phyloP scores from a whole-genome alignment of 2,888 invertebrate genomes.

The Ypsolopha scabrella region DNA sequence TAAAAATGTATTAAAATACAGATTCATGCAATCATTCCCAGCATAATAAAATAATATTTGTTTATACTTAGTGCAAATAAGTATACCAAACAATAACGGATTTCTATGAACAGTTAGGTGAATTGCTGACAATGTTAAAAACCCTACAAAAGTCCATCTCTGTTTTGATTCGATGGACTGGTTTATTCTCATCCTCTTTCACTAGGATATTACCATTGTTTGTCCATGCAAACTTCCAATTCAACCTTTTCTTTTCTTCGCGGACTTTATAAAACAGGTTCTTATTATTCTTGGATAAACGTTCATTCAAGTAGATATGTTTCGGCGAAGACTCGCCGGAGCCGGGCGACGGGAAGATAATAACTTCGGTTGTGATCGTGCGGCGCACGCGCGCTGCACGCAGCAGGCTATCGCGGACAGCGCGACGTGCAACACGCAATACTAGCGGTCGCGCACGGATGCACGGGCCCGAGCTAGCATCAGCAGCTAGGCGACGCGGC shows the following conservation, averaged over 20 bases:
- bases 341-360: neutral
- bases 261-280: neutral
- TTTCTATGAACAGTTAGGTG: too few relatives aligned
- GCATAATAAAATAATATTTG: too few relatives aligned
- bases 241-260: neutral
- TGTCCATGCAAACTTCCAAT: neutral
- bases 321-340: neutral
- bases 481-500: neutral
- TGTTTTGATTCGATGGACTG: neutral
- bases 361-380: neutral
- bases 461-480: neutral
- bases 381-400: too few relatives aligned
- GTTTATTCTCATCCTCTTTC: neutral
- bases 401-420: neutral
- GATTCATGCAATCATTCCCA: too few relatives aligned
- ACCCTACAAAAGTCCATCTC: neutral
- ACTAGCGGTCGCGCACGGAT: neutral
- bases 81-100: too few relatives aligned
- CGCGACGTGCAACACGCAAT: neutral
- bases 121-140: neutral
- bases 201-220: neutral
- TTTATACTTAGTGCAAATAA: too few relatives aligned
- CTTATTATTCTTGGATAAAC: neutral
- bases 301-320: neutral
- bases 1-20: too few relatives aligned